A percentile compares a stretch with the other conserved stretches of the same genome.
Evolutionary conservation across 2,113 vertebrate species (phyloP).

Genomic region (Garra rufa): DNA sequence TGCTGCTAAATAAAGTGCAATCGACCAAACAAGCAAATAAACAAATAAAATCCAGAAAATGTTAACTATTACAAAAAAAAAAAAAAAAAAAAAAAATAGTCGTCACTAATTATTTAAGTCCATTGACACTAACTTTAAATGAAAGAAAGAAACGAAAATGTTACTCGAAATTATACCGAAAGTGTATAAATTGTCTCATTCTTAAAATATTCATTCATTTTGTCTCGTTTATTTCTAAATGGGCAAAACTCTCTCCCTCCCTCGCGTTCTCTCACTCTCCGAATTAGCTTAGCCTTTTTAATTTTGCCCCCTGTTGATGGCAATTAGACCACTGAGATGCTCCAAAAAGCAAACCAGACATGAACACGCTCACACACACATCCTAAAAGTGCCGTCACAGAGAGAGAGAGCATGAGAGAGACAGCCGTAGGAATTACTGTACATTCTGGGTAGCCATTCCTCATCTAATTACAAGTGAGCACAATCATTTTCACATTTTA

Average conservation of each 20-base stretch:
- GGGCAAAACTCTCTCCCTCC: constrained; percentile 48
- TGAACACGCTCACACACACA: constrained; percentile 7
- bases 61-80: neutral
- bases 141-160: neutral
- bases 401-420: constrained; percentile 17
- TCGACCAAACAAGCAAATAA: neutral
- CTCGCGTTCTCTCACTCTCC: constrained; percentile 63
- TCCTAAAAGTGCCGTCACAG: constrained; percentile 5
- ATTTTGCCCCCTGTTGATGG: constrained; percentile 76
- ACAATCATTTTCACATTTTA: constrained; percentile 69
- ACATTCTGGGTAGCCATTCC: constrained; percentile 58
- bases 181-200: neutral
- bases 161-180: neutral
- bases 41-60: neutral
- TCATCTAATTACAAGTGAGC: constrained; percentile 65
- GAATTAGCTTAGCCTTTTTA: constrained; percentile 72
- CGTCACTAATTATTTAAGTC: no score
- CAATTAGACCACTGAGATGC: constrained; percentile 69
- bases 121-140: neutral
- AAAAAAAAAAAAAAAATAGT: neutral
- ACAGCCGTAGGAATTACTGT: neutral
- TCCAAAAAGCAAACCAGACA: constrained; percentile 28
- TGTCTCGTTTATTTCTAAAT: constrained; percentile 43
- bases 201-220: constrained; percentile 23
- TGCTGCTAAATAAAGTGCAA: no score